Base-by-base conservation (phyloP, 2,888 invertebrate genomes). In the Leptinotarsa juncta region DNA sequence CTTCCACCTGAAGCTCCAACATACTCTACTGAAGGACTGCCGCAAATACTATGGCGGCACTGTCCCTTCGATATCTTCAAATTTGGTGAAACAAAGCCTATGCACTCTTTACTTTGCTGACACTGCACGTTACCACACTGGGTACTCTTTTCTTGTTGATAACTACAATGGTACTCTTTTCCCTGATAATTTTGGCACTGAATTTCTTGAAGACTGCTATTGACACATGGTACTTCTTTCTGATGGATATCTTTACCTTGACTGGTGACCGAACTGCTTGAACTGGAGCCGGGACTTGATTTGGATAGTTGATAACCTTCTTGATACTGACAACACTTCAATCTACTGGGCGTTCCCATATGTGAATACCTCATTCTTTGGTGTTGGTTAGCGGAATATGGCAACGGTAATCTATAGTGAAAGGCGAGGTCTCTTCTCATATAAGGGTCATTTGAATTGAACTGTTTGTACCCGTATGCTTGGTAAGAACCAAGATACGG, bases 1-100 rank as follows among this genome's bases (percentile, higher is more conserved):
- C 93, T 88, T 5, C 92, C 92, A 49, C 92, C 92, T 78, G 91
- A 91, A 55, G 91, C 91, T 48, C 92, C 92, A 81, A 92, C 91
- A 85, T 92, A 93, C 84, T 92, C 92, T 49, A 89, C 88, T 77
- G 87, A 84, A 66, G 87, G 85, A 78, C 85, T 86, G 70, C 87
- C 84, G 80, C 89, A 91, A 26, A 87, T 90, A 87, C 85, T 90
- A 88, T 88, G 87, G 72, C 88, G 83, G 75, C 87, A 87, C 78
- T 86, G 82, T 74, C 80, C 75, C 20, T 71, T 74, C 62, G 67
- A 53, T 5, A 71, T 77, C 79, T 84, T 81, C 76, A 82, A 78
- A 76, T 82, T 86, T 72, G 84, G 83, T 81, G 84, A 87, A 81
- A 82, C 86, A 84, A 77, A 84, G 78, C 79, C 83, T 65, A 72